Percentiles rank a stretch among this genome's conserved stretches.
Conservation (phyloP, 2,113 vertebrate genomes). For the Lamprologus speciosus region DNA sequence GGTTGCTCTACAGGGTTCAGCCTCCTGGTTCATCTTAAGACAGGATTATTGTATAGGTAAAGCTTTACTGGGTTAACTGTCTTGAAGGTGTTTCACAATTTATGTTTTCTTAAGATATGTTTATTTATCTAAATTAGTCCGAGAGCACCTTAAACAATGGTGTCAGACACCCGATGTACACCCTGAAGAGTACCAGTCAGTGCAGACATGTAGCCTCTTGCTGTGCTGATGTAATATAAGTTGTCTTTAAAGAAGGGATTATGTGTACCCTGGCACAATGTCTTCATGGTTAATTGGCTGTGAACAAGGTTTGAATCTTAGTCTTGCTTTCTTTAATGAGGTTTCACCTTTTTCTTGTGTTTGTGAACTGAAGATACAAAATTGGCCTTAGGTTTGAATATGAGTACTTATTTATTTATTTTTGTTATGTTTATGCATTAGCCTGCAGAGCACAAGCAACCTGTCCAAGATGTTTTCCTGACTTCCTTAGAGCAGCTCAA, state of each 20-base stretch:
- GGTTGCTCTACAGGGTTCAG: not conserved
- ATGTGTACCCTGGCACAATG: not conserved
- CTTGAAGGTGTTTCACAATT: not conserved
- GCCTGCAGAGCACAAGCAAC: not conserved
- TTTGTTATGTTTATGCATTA: constrained; percentile 3
- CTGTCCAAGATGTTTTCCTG: constrained; percentile 5
- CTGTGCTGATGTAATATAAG: not conserved
- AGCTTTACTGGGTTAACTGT: not conserved
- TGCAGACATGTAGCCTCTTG: not conserved
- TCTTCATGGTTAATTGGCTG: not conserved
- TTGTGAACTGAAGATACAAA: not conserved
- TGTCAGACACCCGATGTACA: constrained; percentile 10
- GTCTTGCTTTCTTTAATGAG: not conserved
- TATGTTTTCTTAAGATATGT: not conserved
- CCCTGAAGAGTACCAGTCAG: constrained; percentile 15
- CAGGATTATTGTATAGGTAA: not conserved
- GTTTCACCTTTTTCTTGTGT: not conserved
- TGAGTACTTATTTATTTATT: not conserved
- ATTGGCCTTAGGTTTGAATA: not conserved
- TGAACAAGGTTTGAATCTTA: not conserved
- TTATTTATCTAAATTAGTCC: not conserved
- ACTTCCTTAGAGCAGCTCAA: not conserved
- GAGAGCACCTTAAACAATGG: constrained; percentile 1
- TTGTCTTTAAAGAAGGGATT: not conserved
- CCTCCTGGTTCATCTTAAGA: not conserved